Base-by-base conservation (phyloP, 2,797 vertebrate genomes). In the Sylvia borin region DNA sequence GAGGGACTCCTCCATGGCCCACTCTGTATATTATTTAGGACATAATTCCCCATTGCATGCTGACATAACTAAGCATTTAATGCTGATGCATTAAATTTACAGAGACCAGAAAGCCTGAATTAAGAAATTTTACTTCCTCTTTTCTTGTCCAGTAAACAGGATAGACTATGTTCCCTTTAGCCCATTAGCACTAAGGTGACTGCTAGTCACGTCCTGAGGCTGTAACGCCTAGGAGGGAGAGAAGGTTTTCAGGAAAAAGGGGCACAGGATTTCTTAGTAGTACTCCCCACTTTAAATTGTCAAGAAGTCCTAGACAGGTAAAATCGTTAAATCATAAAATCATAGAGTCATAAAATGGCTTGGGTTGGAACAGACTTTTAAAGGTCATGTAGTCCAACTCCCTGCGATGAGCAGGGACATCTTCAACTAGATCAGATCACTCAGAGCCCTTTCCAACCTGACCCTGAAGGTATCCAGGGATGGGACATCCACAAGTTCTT, bases 121-220 rank as follows among this genome's bases (percentile, higher is more conserved):
- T 87, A 57, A 76, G 64, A 79, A 32, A 58, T 32, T 40, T 77
- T 86, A 93, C 91, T 96, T 97, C 96, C 93, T 92, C 73, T 95
- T 97, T 96, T 90, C 55, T 47, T 14, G 1, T 38, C 48, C 3
- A 16, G 71, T 81, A 61, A 71, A 81, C 36, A 70, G 45, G 45
- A 38, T 34, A 53, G 36, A 36, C 21, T 16, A 4, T 0, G 2
- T 55, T 29, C 43, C 62, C 42, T 16, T 48, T 31, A 29, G n/a
- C 45, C 64, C 4, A 2, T 25, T 50, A 70, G 48, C 36, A 20
- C 5, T 7, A 42, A 47, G 18, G 22, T 65, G 29, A 82, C 53
- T 31, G 67, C 16, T 65, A 21, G 31, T 43, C 22, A 6, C 8
- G 5, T 17, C 50, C 48, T 77, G 13, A 43, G 75, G 24, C n/a